Evolutionary conservation across 2,797 vertebrate species (phyloP), one percentile per base, ranked within the genome.

Genomic region (Pipistrellus pygmaeus): DNA sequence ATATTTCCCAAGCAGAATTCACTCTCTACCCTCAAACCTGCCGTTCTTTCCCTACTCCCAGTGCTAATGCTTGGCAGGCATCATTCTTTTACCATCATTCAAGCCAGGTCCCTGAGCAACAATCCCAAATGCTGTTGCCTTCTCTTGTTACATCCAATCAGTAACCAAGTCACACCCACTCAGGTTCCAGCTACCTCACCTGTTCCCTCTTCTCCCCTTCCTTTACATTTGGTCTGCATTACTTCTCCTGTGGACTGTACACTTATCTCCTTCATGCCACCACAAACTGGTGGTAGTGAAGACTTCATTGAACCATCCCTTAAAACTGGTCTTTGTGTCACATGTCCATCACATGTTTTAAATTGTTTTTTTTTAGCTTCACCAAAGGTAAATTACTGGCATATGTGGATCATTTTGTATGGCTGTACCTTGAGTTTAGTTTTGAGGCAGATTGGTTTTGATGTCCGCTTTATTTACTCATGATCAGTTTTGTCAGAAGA

Each of bases 401-500:
- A 41, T 84, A 3, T 35, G 11, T 48, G 18, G 20, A 53, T 71
- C 15, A 55, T 81, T 85, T 60, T 75, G 27, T 51, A 25, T 51
- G 23, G 53, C 32, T 66, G 3, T 71, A 71, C 38, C 30, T 82
- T 44, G 25, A 93, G 35, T 85, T 88, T 48, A 44, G 14, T 44
- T 91, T 84, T 93, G 30, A 81, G 35, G 48, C 53, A 68, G 48
- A 46, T 80, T 73, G 15, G 57, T 60, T 82, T 73, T 83, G 76
- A 68, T 76, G n/a, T 72, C 44, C 94, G 41, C 15, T 84, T 85
- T 71, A 14, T 69, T 95, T 75, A 53, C 75, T 64, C 81, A 46
- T 88, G 53, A 35, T 88, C 18, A 72, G 32, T 90, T 91, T 90
- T 87, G 35, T 62, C 35, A 78, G 48, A 83, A 91, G 41, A 32